Base-by-base conservation (phyloP, 2,797 vertebrate genomes). In the Pygocentrus nattereri region DNA sequence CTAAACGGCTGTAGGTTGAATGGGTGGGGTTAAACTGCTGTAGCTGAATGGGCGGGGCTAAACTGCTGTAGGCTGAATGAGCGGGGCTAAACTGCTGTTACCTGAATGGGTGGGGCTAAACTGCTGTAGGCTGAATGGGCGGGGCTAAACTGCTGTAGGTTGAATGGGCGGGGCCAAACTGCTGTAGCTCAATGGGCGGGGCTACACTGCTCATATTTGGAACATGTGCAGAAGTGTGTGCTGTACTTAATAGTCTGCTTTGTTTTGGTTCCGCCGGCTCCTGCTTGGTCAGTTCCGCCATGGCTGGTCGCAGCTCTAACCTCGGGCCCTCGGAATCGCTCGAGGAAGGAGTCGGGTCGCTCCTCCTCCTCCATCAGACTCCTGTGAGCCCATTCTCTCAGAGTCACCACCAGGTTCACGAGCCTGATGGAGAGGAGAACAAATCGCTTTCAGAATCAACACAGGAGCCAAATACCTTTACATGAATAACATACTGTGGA, bases 351-450 rank as follows among this genome's bases (percentile, higher is more conserved):
- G 78, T 99, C 98, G 0, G 96, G 95, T 1, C 94, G 88, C 81
- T 95, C 92, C 13, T 95, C 93, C 80, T 97, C 96, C 61, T 97
- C 95, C 0, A 88, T 88, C 80, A 97, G 87, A 87, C 95, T 96
- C 88, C 93, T 97, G 83, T 95, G 96, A 31, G 96, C 96, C 98
- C 98, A 99, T 62, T 96, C 95, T 89, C 97, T 93, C 79, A 99
- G 89, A 72, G 95, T 92, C 76, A 96, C 91, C 86, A 98, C 95
- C 89, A 99, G 92, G 13, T 79, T 91, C 2, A 89, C 95, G 34
- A 98, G 89, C 92, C 98, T 99, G 88, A 1, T 2, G 15, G 38
- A 27, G n/a, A 74, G 38, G 70, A 25, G 30, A 41, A 68, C 12
- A 69, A n/a, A 65, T 27, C 30, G 72, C 4, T 2, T 18, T 16